Evolutionary conservation across 2,113 vertebrate genomes (phyloP), one percentile per base, ranked within the genome.

Genomic region (Chaenocephalus aceratus): DNA sequence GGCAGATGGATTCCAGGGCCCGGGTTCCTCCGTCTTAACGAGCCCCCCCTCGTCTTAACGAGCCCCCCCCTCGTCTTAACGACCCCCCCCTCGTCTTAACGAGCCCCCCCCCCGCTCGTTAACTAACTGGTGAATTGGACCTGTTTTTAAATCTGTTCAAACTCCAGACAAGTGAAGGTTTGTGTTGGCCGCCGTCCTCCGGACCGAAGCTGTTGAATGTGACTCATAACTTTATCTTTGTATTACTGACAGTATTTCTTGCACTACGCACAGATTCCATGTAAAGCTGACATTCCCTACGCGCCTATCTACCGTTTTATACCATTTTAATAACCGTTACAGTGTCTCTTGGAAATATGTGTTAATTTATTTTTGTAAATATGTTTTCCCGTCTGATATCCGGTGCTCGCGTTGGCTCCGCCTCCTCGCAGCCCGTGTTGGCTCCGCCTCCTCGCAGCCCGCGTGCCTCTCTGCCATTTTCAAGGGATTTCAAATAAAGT

Each of bases 361-460:
- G 88, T 91, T 92, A 86, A 92, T 91, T 93, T 93, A 93, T 92
- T 90, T 77, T 75, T 92, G 89, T 93, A 93, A 74, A 91, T 91
- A 88, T 64, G 66, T 77, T 80, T 84, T 30, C 1, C 26, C 77
- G 46, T 70, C 48, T 72, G 44, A 73, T 67, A 60, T 72, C 75
- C 78, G 92, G 88, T 91, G 89, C 89, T 92, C 72, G 26, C 74
- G n/a, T 64, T 65, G 77, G 67, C 72, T 67, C 30, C 30, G 30
- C 30, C 30, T 30, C 30, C 70, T 51, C 64, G 80, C 30, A 79
- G 88, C 84, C 82, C 62, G 86, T 84, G 86, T 88, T 30, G 30
- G 30, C 30, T 30, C 30, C 30, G 30, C 30, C 30, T 30, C 30
- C 70, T 51, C 64, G 80, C 30, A 79, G 88, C 84, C 82, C 66